A percentile compares a stretch with the other conserved stretches of the same genome.
Conservation (phyloP, 1,140 invertebrate species). For the Cotesia glomerata region DNA sequence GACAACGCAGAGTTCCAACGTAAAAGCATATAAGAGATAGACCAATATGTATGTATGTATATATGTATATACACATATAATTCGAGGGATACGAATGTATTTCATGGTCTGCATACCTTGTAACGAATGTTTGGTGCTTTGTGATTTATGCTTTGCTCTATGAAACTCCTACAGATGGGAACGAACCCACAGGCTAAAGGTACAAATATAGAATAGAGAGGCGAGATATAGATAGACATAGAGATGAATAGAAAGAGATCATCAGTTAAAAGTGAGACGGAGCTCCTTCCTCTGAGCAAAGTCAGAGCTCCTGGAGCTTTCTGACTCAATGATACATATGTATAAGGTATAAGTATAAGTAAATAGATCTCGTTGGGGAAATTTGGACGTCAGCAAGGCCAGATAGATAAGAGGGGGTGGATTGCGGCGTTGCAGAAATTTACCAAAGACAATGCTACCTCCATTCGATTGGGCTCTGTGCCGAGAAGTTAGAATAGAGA, state of each 20-base stretch:
- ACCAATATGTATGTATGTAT: background rate
- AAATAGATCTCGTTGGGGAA: background rate
- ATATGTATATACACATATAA: slow-evolving; percentile 15
- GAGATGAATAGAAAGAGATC: too few species aligned
- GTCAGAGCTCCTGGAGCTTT: background rate
- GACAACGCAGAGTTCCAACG: slow-evolving; percentile 1
- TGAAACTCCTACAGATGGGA: slow-evolving; percentile 19
- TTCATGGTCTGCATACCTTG: slow-evolving; percentile 56
- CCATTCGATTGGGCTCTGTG: background rate
- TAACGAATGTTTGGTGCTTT: slow-evolving; percentile 60
- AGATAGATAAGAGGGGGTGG: too few species aligned
- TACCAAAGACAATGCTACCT: background rate
- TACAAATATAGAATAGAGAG: slow-evolving; percentile 3
- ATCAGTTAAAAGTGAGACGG: background rate
- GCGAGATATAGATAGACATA: background rate
- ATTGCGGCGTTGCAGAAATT: background rate
- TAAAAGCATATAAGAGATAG: background rate
- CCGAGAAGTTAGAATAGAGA: background rate
- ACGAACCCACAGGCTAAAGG: slow-evolving; percentile 2
- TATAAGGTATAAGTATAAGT: background rate
- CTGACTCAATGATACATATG: background rate
- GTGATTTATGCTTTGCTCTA: slow-evolving; percentile 60
- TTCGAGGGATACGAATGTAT: slow-evolving; percentile 41
- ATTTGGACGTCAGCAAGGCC: background rate
- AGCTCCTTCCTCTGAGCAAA: background rate